Evolutionary conservation across 2,113 vertebrate genomes (phyloP).

Genomic region (Petaurus breviceps): DNA sequence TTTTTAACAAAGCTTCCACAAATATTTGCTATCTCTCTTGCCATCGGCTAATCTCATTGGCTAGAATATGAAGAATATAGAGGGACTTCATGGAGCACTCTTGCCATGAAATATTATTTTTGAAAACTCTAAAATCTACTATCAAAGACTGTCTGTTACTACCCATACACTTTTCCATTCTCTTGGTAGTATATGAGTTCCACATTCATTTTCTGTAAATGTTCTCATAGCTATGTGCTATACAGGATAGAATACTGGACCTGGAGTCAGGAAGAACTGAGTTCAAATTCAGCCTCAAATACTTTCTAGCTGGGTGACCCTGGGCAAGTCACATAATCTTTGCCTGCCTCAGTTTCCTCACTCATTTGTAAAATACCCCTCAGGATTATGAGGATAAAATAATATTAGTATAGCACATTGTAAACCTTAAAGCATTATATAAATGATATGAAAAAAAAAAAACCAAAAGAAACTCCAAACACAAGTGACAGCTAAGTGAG

Average conservation of each 20-base stretch:
- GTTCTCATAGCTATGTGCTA: not conserved
- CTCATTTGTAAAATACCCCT: no score
- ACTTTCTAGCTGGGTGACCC: not conserved
- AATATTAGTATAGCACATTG: not conserved
- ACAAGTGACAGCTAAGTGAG: not conserved
- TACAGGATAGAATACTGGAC: not conserved
- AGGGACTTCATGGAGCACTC: no score
- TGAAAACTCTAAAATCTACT: not conserved
- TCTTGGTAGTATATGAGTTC: not conserved
- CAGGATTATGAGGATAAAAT: not conserved
- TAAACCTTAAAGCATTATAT: not conserved
- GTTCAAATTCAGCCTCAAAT: not conserved
- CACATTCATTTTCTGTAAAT: not conserved
- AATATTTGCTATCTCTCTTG: not conserved
- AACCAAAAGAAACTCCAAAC: not conserved
- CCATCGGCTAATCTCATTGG: not conserved
- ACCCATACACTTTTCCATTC: not conserved
- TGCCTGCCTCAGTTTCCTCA: not conserved
- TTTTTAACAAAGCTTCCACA: not conserved
- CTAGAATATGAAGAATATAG: not conserved
- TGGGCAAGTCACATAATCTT: not conserved
- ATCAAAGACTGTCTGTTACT: not conserved
- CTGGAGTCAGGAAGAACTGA: not conserved
- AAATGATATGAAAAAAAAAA: not conserved
- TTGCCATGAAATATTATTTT: not conserved